phyloP scores from a whole-genome alignment of 2,888 invertebrate species.

The Xestia rhomboidea region DNA sequence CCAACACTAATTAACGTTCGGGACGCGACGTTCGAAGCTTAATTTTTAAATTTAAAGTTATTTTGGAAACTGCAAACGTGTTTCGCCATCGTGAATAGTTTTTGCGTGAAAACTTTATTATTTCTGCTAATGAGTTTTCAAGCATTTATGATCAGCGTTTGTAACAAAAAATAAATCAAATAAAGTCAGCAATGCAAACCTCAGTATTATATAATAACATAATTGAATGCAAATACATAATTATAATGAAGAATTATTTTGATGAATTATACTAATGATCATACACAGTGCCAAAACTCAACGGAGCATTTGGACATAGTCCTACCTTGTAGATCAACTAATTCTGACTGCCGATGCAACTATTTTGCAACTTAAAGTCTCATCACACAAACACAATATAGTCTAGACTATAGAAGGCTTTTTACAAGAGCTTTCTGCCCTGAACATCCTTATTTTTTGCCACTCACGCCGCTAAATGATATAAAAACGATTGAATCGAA shows the following conservation, averaged over 20 bases:
- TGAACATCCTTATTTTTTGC: slow-evolving; percentile 59
- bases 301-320: slow-evolving; percentile 27
- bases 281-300: slow-evolving; percentile 37
- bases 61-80: slow-evolving; percentile 59
- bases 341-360: slow-evolving; percentile 34
- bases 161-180: slow-evolving; percentile 49
- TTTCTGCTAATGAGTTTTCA: slow-evolving; percentile 50
- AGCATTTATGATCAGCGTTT: slow-evolving; percentile 40
- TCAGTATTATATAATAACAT: no score
- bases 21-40: slow-evolving; percentile 63
- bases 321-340: slow-evolving; percentile 24
- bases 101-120: slow-evolving; percentile 43
- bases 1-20: slow-evolving; percentile 79
- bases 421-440: slow-evolving; percentile 44
- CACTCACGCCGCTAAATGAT: slow-evolving; percentile 47
- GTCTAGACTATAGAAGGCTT: slow-evolving; percentile 41
- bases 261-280: slow-evolving; percentile 45
- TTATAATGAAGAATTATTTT: slow-evolving; percentile 47
- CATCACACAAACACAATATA: slow-evolving; percentile 37
- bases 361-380: slow-evolving; percentile 45
- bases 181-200: slow-evolving; percentile 49
- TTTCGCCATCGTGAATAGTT: slow-evolving; percentile 47
- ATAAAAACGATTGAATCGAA: slow-evolving; percentile 69
- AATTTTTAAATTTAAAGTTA: slow-evolving; percentile 68
- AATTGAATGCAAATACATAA: no score